Percentiles rank a stretch among this genome's conserved stretches.
phyloP scores from a whole-genome alignment of 2,888 invertebrate genomes.

The Carcina quercana region DNA sequence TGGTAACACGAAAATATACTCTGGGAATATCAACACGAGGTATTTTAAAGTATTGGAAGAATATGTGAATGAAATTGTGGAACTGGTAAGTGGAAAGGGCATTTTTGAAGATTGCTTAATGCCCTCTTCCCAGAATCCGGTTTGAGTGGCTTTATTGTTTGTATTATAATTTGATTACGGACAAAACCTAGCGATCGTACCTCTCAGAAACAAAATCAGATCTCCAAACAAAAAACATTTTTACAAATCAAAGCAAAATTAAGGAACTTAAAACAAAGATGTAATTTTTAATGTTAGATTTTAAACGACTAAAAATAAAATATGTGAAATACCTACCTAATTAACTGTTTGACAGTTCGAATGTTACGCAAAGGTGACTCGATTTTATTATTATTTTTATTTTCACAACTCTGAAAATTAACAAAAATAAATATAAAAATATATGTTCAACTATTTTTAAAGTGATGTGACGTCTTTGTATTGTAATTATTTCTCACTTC shows the following conservation, averaged over 20 bases:
- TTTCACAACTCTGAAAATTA: constrained; percentile 51
- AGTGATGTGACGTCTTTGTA: constrained; percentile 21
- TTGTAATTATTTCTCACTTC: no score
- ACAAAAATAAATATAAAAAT: constrained; percentile 17
- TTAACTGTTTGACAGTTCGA: constrained; percentile 59
- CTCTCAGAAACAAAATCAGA: constrained; percentile 56
- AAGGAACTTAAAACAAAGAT: constrained; percentile 59
- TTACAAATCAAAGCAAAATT: constrained; percentile 73
- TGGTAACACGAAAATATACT: constrained; percentile 55
- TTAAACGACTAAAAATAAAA: constrained; percentile 55
- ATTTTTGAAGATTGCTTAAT: no score
- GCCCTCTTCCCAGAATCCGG: no score
- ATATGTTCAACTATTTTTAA: constrained; percentile 1
- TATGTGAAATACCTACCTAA: constrained; percentile 62
- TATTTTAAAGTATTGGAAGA: constrained; percentile 57
- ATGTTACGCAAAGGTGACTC: constrained; percentile 46
- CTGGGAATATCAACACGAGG: constrained; percentile 65
- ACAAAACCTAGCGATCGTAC: no score
- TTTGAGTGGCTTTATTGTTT: no score
- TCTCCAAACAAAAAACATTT: constrained; percentile 52
- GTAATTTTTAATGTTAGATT: constrained; percentile 55
- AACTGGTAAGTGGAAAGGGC: no score
- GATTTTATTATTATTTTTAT: constrained; percentile 33
- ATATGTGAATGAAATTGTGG: constrained; percentile 7
- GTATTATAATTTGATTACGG: no score